Percentiles rank a stretch among this genome's conserved stretches.
Conservation (phyloP, 2,113 vertebrate species). For the Caretta caretta region DNA sequence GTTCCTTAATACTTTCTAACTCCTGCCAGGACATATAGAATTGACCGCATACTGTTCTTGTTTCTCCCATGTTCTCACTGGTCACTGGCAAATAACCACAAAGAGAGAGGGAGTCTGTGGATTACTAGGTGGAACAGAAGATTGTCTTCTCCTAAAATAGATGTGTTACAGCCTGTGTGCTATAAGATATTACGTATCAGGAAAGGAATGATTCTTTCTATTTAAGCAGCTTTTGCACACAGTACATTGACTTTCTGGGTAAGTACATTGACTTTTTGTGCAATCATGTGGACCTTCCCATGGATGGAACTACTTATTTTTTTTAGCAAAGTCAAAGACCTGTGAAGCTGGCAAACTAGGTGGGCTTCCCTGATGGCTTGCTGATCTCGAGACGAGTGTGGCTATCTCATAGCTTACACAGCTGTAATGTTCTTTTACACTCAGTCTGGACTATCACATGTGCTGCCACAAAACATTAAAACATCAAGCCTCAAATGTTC, state of each 20-base stretch:
- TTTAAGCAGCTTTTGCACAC: constrained; percentile 53
- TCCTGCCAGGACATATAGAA: not conserved
- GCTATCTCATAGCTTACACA: constrained; percentile 73
- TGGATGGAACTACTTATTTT: constrained; percentile 44
- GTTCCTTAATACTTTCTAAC: not conserved
- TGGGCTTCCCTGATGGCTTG: constrained; percentile 59
- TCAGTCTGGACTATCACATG: constrained; percentile 54
- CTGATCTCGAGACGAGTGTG: constrained; percentile 50
- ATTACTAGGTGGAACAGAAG: not conserved
- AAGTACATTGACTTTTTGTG: not conserved
- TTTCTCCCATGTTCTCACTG: constrained; percentile 13
- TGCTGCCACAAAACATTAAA: constrained; percentile 76
- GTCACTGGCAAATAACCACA: not conserved
- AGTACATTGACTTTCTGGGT: not conserved
- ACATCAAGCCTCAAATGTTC: constrained; percentile 79
- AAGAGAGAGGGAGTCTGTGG: not conserved
- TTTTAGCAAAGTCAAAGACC: constrained; percentile 66
- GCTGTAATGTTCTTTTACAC: constrained; percentile 71
- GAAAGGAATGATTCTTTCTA: constrained; percentile 33
- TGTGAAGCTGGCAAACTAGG: constrained; percentile 54
- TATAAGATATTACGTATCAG: constrained; percentile 40
- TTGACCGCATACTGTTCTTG: not conserved
- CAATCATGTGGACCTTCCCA: not conserved
- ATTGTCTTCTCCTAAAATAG: constrained; percentile 22
- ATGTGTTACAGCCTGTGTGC: constrained; percentile 10